Conservation (phyloP, 1,140 invertebrate genomes). For the Drosophila watanabei region DNA sequence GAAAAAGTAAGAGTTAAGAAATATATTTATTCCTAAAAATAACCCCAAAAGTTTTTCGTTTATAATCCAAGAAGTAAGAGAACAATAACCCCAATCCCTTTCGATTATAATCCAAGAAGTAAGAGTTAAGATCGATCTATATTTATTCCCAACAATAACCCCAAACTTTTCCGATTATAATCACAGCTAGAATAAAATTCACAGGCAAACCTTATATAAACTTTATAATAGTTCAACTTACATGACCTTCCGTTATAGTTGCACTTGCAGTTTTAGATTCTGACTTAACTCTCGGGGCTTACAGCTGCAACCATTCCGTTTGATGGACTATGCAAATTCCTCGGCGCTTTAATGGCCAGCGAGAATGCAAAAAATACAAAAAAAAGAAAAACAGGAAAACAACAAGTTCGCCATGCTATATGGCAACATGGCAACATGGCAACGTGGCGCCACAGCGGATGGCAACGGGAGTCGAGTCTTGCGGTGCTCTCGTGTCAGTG, state of each 20-base stretch:
- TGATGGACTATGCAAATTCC: conserved; percentile 39
- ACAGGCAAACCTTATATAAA: background rate
- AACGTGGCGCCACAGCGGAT: conserved; percentile 12
- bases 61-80: background rate
- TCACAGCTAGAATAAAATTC: too few species aligned
- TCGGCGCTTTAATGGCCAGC: conserved; percentile 26
- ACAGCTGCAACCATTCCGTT: conserved; percentile 16
- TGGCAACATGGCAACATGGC: conserved; percentile 23
- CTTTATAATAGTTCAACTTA: background rate
- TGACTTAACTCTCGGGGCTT: background rate
- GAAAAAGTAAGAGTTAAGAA: background rate
- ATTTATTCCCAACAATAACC: background rate
- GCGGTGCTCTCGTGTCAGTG: conserved; percentile 60
- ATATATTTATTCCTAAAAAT: background rate
- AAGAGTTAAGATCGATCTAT: too few species aligned
- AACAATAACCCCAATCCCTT: background rate
- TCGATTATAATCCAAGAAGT: background rate
- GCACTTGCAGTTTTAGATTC: conserved; percentile 7
- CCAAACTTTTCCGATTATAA: background rate
- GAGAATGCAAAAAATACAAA: background rate
- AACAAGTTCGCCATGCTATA: conserved; percentile 6
- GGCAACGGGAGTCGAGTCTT: conserved; percentile 44
- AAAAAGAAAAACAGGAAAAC: background rate
- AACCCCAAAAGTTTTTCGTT: background rate
- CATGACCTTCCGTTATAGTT: background rate